Base-by-base conservation (phyloP, 2,888 invertebrate genomes). In the Cosmia pyralina region DNA sequence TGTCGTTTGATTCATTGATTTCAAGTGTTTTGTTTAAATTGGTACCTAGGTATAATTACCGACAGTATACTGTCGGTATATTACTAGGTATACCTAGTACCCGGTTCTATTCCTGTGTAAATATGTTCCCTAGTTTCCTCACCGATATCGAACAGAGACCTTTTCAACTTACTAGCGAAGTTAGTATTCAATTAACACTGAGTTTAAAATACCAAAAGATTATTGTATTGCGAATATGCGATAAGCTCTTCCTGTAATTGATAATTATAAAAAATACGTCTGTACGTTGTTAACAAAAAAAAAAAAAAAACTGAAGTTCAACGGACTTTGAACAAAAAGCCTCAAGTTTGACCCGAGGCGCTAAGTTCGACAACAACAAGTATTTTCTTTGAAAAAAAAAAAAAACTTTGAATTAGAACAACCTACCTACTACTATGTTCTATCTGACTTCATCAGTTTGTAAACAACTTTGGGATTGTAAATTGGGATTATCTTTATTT, bases 291-390 rank as follows among this genome's bases (percentile, higher is more conserved):
- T n/a, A n/a, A n/a, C n/a, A n/a, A n/a, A n/a, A n/a, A n/a, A n/a
- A 69, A 79, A 79, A 57, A 77, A 28, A 17, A 52, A 69, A 58
- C 10, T 1, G 2, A 19, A 64, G 78, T 67, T 82, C 82, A 82
- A 57, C 38, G 70, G 17, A 79, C 82, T 53, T 65, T 11, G 57
- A 46, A 82, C 65, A 82, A 82, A 82, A 66, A 46, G 38, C 34
- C 22, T 52, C 48, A 34, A 22, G 41, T 19, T 41, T 82, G 69
- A 55, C 77, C 79, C 55, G 78, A 41, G 53, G 62, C 38, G 15
- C 22, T 59, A 19, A 38, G 78, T 59, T 64, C 46, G 55, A 59
- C 52, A 60, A 73, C 15, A 73, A 66, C 17, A 57, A 64, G 28
- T 22, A n/a, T n/a, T 59, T 8, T 44, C 0, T 17, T 44, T 11